These are phyloP conservation scores for Parambassis ranga DNA, from an alignment of 2,797 vertebrate genomes.

Conservation along the genomic window DNA sequence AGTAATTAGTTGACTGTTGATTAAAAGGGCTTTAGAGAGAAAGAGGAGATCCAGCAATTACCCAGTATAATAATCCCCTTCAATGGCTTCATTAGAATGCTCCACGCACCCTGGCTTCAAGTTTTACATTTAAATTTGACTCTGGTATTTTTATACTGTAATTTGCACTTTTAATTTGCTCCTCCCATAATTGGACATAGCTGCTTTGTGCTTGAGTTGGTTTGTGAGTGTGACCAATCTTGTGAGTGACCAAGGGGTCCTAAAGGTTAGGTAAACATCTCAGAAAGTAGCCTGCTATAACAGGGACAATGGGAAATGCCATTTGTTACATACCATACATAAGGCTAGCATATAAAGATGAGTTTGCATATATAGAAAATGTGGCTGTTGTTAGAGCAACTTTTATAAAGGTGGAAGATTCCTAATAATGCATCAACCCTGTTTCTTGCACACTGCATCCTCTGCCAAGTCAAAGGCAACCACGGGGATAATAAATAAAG, in stretches of 20 bases:
- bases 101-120: conserved; percentile 57
- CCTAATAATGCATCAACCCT: not conserved
- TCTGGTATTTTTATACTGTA: conserved; percentile 66
- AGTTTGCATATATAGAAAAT: too few relatives aligned
- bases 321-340: too few relatives aligned
- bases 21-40: conserved; percentile 68
- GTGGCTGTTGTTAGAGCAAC: too few relatives aligned
- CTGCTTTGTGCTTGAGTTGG: conserved; percentile 59
- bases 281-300: not conserved
- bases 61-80: conserved; percentile 76
- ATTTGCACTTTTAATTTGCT: conserved; percentile 77
- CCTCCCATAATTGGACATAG: conserved; percentile 67
- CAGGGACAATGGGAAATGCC: not conserved
- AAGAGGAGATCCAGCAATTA: conserved; percentile 75
- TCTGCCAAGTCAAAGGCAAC: not conserved
- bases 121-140: conserved; percentile 78
- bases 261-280: conserved; percentile 16
- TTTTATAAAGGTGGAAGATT: too few relatives aligned
- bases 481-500: not conserved
- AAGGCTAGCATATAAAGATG: too few relatives aligned
- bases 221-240: conserved; percentile 54
- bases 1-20: conserved; percentile 76
- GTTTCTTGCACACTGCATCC: not conserved
- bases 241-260: conserved; percentile 7
- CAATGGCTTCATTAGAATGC: conserved; percentile 78